Percentiles rank a stretch among this genome's conserved stretches.
Conservation (phyloP, 1,140 invertebrate species). For the Drosophila repleta region DNA sequence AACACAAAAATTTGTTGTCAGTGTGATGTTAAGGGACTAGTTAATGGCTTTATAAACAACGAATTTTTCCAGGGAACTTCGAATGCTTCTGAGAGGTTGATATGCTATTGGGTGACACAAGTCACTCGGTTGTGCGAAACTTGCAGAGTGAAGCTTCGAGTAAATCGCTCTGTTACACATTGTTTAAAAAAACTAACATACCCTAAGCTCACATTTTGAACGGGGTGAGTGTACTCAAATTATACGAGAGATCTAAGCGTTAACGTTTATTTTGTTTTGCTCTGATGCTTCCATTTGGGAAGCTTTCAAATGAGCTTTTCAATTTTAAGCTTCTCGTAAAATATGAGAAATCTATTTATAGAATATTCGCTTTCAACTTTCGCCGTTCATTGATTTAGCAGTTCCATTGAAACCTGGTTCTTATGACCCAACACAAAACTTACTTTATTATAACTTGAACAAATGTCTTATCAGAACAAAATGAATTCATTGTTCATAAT, state of each 20-base stretch:
- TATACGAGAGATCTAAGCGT: too few species aligned
- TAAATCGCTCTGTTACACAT: too few species aligned
- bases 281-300: background rate
- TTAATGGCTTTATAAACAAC: too few species aligned
- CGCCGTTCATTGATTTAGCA: background rate
- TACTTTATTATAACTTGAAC: background rate
- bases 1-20: too few species aligned
- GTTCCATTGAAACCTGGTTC: background rate
- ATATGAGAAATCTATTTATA: background rate
- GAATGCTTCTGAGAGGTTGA: too few species aligned
- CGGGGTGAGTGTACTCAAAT: too few species aligned
- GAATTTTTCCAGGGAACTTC: too few species aligned
- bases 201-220: background rate
- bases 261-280: background rate
- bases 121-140: too few species aligned
- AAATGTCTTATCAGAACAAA: conserved; percentile 9
- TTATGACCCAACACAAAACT: background rate
- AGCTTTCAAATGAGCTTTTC: background rate
- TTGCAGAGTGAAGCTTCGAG: too few species aligned
- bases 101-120: too few species aligned
- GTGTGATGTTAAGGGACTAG: too few species aligned
- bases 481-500: conserved; percentile 1
- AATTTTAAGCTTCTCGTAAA: background rate
- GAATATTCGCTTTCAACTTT: background rate
- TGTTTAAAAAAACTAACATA: background rate